Evolutionary conservation across 2,113 vertebrate genomes (phyloP), one percentile per base, ranked within the genome.

Genomic region (Hypocryptadius cinnamomeus): DNA sequence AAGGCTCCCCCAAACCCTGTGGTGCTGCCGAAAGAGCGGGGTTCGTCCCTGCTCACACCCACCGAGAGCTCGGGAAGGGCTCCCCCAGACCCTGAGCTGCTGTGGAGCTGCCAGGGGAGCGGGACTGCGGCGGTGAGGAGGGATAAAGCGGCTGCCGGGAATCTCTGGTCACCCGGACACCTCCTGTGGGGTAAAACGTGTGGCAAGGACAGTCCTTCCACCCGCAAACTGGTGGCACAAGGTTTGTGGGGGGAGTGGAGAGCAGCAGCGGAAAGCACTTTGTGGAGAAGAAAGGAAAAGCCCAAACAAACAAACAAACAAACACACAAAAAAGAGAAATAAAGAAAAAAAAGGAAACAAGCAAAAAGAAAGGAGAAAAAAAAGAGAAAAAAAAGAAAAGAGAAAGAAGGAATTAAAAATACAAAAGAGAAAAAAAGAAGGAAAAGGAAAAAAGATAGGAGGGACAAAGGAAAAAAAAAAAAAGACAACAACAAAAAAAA

Each of bases 181-280:
- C 54, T 39, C 10, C 1, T 19, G 1, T 31, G n/a, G 45, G 56
- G 15, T 2, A 37, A 35, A 85, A 53, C 4, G 8, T 1, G 17
- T 2, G 91, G 22, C n/a, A 21, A 51, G 40, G 50, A 15, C 10
- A 16, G 48, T 15, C 15, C n/a, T 53, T 1, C 30, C 37, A 40
- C 20, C 8, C 15, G 0, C 22, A 12, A 60, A 33, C 1, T 4
- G 8, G 11, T 5, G 5, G 17, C 3, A 8, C 18, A 15, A 25
- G 65, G 33, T 28, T 35, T 47, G 15, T 4, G 3, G 7, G 4
- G 5, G 3, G 8, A 20, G 30, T 1, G 10, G 17, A 69, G 22
- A 44, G 50, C 3, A n/a, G n/a, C 2, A 13, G 15, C 1, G 35
- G 50, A 40, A 79, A 57, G 0, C 7, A 3, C 9, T 66, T 53